A percentile compares a stretch with the other conserved stretches of the same genome.
Evolutionary conservation across 2,797 vertebrate genomes (phyloP).

Genomic region (Columba guinea): DNA sequence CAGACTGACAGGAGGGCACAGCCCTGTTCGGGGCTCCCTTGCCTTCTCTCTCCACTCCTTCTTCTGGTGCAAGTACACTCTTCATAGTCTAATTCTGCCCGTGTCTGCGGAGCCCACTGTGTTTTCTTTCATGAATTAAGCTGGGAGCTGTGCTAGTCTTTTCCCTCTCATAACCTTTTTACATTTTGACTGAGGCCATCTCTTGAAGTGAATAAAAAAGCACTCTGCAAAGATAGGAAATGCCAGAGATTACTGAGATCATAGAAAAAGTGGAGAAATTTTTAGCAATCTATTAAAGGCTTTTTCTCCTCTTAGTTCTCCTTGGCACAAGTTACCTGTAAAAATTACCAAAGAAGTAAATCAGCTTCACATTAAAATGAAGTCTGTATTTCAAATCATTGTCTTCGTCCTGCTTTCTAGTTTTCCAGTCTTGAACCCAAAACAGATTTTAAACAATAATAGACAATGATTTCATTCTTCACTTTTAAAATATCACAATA

Average conservation of each 20-base stretch:
- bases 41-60: not conserved
- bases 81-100: conserved; percentile 1
- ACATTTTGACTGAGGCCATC: conserved; percentile 31
- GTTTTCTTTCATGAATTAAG: not conserved
- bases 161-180: conserved; percentile 34
- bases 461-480: not conserved
- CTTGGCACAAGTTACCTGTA: conserved; percentile 43
- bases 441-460: conserved; percentile 27
- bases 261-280: conserved; percentile 43
- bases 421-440: not conserved
- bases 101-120: not conserved
- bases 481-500: not conserved
- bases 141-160: conserved; percentile 1
- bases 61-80: not conserved
- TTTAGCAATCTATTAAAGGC: conserved; percentile 35
- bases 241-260: conserved; percentile 57
- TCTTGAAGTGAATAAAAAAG: conserved; percentile 47
- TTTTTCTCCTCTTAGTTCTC: conserved; percentile 30
- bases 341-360: conserved; percentile 40
- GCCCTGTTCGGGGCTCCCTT: not conserved
- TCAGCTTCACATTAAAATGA: conserved; percentile 15
- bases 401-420: conserved; percentile 11
- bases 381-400: not conserved
- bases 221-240: conserved; percentile 45
- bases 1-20: not conserved